Conservation (phyloP, 2,113 vertebrate genomes). For the Hymenochirus boettgeri region DNA sequence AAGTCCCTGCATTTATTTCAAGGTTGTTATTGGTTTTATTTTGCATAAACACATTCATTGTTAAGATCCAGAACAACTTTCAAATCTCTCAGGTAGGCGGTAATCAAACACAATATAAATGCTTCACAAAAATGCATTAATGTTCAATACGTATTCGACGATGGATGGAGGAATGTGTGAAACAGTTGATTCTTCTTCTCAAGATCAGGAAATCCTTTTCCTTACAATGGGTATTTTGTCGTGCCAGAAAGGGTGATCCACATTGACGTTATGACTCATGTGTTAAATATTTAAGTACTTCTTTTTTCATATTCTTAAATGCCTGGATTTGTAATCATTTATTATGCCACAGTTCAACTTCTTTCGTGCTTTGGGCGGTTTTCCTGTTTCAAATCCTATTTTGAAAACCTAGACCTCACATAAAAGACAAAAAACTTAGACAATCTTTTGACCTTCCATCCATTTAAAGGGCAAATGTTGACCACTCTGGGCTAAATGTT, state of each 20-base stretch:
- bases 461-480: background rate
- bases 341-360: background rate
- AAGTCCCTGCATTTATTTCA: background rate
- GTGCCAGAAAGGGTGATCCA: slow-evolving; percentile 1
- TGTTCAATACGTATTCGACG: too few species aligned
- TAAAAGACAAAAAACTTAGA: background rate
- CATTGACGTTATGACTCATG: slow-evolving; percentile 1
- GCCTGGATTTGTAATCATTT: background rate
- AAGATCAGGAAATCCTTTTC: slow-evolving; percentile 11
- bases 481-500: background rate
- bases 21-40: background rate
- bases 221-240: slow-evolving; percentile 1
- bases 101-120: background rate
- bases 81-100: background rate
- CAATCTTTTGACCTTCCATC: too few species aligned
- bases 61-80: background rate
- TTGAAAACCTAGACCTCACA: background rate
- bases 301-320: background rate
- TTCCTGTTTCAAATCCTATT: background rate
- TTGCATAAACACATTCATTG: background rate
- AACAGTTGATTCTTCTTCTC: background rate
- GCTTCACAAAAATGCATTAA: too few species aligned
- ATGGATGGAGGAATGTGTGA: background rate
- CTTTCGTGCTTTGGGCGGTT: background rate
- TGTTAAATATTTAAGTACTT: background rate